phyloP scores from a whole-genome alignment of 2,113 vertebrate species.

The Nesoenas mayeri region DNA sequence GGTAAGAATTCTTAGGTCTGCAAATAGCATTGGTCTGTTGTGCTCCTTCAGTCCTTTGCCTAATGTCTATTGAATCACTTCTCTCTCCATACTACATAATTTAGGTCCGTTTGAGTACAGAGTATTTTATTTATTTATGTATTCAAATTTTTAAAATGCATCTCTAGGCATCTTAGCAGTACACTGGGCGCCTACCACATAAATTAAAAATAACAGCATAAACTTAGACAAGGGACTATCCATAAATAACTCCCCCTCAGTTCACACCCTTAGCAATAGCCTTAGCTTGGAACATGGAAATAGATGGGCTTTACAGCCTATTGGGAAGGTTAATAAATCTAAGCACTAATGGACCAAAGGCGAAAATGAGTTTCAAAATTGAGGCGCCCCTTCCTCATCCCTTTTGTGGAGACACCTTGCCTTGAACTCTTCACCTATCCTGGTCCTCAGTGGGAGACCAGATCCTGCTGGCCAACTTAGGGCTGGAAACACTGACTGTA shows the following conservation, averaged over 20 bases:
- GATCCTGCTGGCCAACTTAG: neutral
- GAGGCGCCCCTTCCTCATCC: neutral
- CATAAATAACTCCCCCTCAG: slow-evolving; percentile 39
- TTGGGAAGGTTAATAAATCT: slow-evolving; percentile 59
- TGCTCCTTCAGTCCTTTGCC: neutral
- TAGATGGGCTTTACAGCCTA: slow-evolving; percentile 23
- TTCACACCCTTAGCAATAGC: slow-evolving; percentile 34
- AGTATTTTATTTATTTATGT: slow-evolving; percentile 63
- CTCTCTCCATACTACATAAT: neutral
- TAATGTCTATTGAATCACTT: neutral
- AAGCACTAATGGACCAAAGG: neutral
- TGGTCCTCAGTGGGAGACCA: neutral
- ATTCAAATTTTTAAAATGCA: slow-evolving; percentile 55
- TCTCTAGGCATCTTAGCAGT: slow-evolving; percentile 30
- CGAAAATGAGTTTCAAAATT: slow-evolving; percentile 49
- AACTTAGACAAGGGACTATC: slow-evolving; percentile 51
- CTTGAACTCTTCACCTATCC: slow-evolving; percentile 37
- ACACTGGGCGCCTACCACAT: neutral
- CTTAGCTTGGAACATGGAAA: slow-evolving; percentile 19
- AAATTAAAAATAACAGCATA: slow-evolving; percentile 61
- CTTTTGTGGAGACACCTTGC: neutral
- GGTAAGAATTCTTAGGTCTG: neutral
- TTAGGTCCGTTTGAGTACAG: slow-evolving; percentile 29
- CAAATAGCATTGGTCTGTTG: neutral
- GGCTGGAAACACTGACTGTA: neutral